phyloP scores from a whole-genome alignment of 2,888 invertebrate species.

The Sinodicranocentrus sp. region DNA sequence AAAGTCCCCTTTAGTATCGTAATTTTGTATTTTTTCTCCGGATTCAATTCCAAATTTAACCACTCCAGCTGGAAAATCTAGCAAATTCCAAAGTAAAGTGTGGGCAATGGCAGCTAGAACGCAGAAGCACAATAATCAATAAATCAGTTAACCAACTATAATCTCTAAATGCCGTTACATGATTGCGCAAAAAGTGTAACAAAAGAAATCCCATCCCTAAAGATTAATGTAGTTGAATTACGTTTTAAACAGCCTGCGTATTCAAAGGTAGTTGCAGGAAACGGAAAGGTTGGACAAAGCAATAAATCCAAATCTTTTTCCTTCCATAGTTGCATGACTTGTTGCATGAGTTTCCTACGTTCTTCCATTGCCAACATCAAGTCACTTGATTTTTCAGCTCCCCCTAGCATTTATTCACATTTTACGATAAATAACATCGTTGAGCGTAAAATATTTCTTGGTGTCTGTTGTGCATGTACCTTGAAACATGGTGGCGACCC shows the following conservation, averaged over 20 bases:
- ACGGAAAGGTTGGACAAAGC: constrained; percentile 78
- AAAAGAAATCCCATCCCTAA: too few species aligned
- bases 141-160: too few species aligned
- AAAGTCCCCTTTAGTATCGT: constrained; percentile 57
- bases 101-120: constrained; percentile 37
- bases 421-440: not conserved
- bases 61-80: constrained; percentile 59
- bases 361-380: constrained; percentile 49
- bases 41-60: constrained; percentile 57
- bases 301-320: constrained; percentile 77
- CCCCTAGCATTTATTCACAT: constrained; percentile 16
- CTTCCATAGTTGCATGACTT: constrained; percentile 44
- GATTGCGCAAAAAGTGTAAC: too few species aligned
- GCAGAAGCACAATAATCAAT: too few species aligned
- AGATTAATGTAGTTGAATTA: too few species aligned
- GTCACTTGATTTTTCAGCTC: constrained; percentile 41
- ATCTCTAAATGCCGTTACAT: too few species aligned
- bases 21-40: constrained; percentile 31
- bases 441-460: too few species aligned
- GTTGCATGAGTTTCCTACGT: constrained; percentile 23
- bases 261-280: constrained; percentile 73
- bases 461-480: too few species aligned
- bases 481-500: constrained; percentile 52
- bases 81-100: constrained; percentile 44
- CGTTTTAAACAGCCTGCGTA: constrained; percentile 64